A percentile compares a stretch with the other conserved stretches of the same genome.
These are phyloP conservation scores for Phalloptychus januarius DNA, from an alignment of 2,797 vertebrate genomes.

Conservation along the genomic window DNA sequence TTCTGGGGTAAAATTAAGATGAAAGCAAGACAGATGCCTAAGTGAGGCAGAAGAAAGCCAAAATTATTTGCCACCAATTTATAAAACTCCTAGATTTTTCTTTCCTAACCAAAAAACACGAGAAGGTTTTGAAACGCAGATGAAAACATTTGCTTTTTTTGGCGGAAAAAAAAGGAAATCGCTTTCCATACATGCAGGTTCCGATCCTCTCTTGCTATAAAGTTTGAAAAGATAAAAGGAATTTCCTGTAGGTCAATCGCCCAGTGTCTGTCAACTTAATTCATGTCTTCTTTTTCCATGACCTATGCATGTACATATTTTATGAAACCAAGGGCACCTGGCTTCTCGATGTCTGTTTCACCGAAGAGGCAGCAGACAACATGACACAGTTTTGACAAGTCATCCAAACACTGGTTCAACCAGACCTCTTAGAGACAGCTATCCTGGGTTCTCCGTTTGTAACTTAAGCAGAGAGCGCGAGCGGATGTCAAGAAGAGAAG, in stretches of 20 bases:
- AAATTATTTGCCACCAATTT: slow-evolving; percentile 24
- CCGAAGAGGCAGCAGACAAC: slow-evolving; percentile 26
- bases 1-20: slow-evolving; percentile 46
- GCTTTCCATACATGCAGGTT: slow-evolving; percentile 1
- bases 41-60: slow-evolving; percentile 16
- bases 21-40: slow-evolving; percentile 47
- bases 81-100: slow-evolving; percentile 38
- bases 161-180: background rate
- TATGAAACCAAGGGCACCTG: slow-evolving; percentile 29
- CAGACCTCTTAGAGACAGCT: slow-evolving; percentile 34
- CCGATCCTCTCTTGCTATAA: slow-evolving; percentile 10
- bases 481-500: slow-evolving; percentile 19
- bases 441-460: slow-evolving; percentile 34
- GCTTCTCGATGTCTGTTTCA: slow-evolving; percentile 55
- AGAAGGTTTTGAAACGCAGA: background rate
- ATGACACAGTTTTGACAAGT: slow-evolving; percentile 43
- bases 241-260: slow-evolving; percentile 22
- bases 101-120: slow-evolving; percentile 1
- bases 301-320: slow-evolving; percentile 24
- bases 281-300: slow-evolving; percentile 48
- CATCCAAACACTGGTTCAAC: slow-evolving; percentile 43
- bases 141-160: background rate
- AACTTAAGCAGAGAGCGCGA: slow-evolving; percentile 23
- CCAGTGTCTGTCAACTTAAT: slow-evolving; percentile 25
- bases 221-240: slow-evolving; percentile 7